A percentile compares a stretch with the other conserved stretches of the same genome.
phyloP scores from a whole-genome alignment of 1,140 invertebrate species.

The Drosophila parabipectinata region DNA sequence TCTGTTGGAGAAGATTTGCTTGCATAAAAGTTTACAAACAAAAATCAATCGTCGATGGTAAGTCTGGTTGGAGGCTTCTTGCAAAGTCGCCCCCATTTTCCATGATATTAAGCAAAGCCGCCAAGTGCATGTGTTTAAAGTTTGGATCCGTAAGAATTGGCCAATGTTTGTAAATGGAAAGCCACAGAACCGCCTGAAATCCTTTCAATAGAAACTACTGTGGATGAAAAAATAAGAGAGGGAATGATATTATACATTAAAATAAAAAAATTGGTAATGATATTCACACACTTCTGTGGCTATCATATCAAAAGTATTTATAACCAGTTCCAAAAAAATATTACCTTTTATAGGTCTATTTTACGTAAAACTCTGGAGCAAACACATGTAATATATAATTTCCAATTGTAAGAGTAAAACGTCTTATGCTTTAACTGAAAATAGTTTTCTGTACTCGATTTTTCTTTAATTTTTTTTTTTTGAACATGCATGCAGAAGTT shows the following conservation, averaged over 20 bases:
- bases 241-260: neutral
- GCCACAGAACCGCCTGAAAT: conserved; percentile 14
- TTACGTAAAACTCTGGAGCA: no score
- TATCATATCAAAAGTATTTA: no score
- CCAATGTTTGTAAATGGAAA: conserved; percentile 6
- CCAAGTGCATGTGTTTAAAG: conserved; percentile 24
- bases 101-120: conserved; percentile 10
- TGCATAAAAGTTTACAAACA: conserved; percentile 70
- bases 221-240: neutral
- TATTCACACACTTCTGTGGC: no score
- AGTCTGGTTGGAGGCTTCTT: conserved; percentile 20
- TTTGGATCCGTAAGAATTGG: conserved; percentile 25
- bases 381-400: no score
- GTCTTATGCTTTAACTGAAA: neutral
- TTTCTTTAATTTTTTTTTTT: conserved; percentile 4
- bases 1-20: conserved; percentile 53
- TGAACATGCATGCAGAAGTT: neutral
- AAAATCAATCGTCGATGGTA: conserved; percentile 61
- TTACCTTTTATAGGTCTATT: no score
- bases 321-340: no score
- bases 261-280: no score
- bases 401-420: neutral
- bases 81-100: conserved; percentile 17
- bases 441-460: neutral
- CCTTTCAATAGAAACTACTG: neutral